Base-by-base conservation (phyloP, 2,113 vertebrate species). In the Podarcis cretensis region DNA sequence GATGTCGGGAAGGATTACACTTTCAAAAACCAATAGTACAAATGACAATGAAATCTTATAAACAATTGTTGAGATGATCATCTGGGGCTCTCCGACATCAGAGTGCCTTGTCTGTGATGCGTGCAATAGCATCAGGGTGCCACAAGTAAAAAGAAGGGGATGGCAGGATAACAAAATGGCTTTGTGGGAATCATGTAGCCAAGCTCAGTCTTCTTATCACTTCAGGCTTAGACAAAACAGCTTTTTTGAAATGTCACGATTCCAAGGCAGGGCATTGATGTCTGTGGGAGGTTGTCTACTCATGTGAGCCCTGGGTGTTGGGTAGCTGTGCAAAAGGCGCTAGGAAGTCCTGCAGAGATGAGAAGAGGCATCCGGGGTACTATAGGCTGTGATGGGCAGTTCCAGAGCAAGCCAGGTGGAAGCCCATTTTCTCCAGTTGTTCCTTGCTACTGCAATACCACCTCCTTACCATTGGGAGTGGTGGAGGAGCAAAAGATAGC, bases 41-140 rank as follows among this genome's bases (percentile, higher is more conserved):
- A 87, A 80, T 63, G 57, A 80, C 65, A 85, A 71, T 88, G 84
- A 81, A 90, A 75, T 84, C 30, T 48, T 87, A 20, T 78, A 57
- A 89, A 73, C 4, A 69, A 59, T 81, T 76, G 6, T 63, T 69
- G 83, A 87, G 71, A 77, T 82, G 32, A 77, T 89, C 57, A 57
- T 84, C 57, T 80, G 25, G 25, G 9, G 76, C 23, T 89, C 75
- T 90, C 81, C 27, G 54, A 86, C 9, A 81, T 88, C 2, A 1
- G 82, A 35, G 5, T 27, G 2, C 63, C n/a, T 65, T 91, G 74
- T 30, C 68, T 66, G 65, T 32, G 40, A 63, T 84, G 35, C 5
- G 30, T 20, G 23, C 13, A 81, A 57, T n/a, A 6, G 65, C 66
- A 35, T 71, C 20, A 65, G 23, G 68, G 23, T 35, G 20, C 43